Base-by-base conservation (phyloP, 2,797 vertebrate species). In the Smutsia gigantea region DNA sequence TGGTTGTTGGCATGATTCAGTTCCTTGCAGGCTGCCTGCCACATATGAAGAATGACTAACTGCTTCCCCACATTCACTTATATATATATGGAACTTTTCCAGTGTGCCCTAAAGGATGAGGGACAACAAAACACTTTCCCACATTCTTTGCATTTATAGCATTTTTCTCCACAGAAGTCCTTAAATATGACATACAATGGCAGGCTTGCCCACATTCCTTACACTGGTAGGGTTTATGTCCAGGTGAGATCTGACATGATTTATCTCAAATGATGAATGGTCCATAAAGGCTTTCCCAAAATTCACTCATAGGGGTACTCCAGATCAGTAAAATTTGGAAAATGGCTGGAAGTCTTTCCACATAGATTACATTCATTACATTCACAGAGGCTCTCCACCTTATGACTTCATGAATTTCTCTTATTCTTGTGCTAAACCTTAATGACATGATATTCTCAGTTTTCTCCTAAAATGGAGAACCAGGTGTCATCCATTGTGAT, bases 381-480 rank as follows among this genome's bases (percentile, higher is more conserved):
- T 90, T 71, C 49, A 29, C 51, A 78, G 75, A 92, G 29, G 13
- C 1, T 51, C 49, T 59, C 25, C 13, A 63, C 34, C 42, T n/a
- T 72, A 51, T 4, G 39, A n/a, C 49, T 85, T 88, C 66, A 61
- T 39, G n/a, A 82, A 66, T 77, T 55, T 79, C 49, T 92, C 37
- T 83, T 96, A n/a, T 75, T 91, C 57, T 85, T 74, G 57, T 39
- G 42, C 7, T 93, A 46, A 93, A 94, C 53, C 82, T 85, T 77
- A 57, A 72, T 88, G 86, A 46, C 53, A 94, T 18, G 31, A 59
- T 94, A 91, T 39, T 94, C 57, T 85, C 59, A 92, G n/a, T 85
- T 93, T 96, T 74, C 81, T 95, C 63, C 86, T 96, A 57, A 95
- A 87, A 69, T 42, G n/a, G 39, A 96, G 42, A 93, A 90, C 31